Percentiles rank a stretch among this genome's conserved stretches.
phyloP scores from a whole-genome alignment of 2,797 vertebrate species.

The Pampus argenteus region DNA sequence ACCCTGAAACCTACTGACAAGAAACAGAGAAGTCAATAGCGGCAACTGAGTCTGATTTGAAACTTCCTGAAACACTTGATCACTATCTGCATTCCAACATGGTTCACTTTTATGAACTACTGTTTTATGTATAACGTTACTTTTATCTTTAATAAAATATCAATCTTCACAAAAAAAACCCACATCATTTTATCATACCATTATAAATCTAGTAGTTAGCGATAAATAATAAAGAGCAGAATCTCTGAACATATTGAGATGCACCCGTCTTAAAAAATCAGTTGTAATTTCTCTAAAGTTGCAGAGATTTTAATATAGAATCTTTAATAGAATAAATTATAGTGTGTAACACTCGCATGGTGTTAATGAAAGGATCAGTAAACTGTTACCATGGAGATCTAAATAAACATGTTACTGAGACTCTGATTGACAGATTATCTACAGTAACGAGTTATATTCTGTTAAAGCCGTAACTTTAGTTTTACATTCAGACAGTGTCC shows the following conservation, averaged over 20 bases:
- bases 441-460: neutral
- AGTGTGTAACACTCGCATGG: neutral
- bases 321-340: neutral
- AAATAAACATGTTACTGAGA: neutral
- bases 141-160: slow-evolving; percentile 14
- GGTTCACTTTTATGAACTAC: slow-evolving; percentile 11
- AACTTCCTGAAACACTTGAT: slow-evolving; percentile 17
- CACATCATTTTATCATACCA: neutral
- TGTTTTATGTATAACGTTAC: neutral
- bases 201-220: slow-evolving; percentile 20
- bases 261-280: neutral
- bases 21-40: slow-evolving; percentile 69
- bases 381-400: neutral
- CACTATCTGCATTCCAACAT: neutral
- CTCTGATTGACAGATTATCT: neutral
- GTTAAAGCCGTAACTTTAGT: neutral
- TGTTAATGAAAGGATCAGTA: slow-evolving; percentile 1
- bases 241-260: slow-evolving; percentile 21
- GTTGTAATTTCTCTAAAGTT: slow-evolving; percentile 16
- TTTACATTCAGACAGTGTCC: neutral
- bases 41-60: slow-evolving; percentile 43
- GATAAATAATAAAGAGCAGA: slow-evolving; percentile 39
- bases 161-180: neutral
- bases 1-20: slow-evolving; percentile 64
- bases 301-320: neutral